These are phyloP conservation scores for Andrena trimmerana DNA, from an alignment of 2,888 invertebrate genomes.

Conservation along the genomic window DNA sequence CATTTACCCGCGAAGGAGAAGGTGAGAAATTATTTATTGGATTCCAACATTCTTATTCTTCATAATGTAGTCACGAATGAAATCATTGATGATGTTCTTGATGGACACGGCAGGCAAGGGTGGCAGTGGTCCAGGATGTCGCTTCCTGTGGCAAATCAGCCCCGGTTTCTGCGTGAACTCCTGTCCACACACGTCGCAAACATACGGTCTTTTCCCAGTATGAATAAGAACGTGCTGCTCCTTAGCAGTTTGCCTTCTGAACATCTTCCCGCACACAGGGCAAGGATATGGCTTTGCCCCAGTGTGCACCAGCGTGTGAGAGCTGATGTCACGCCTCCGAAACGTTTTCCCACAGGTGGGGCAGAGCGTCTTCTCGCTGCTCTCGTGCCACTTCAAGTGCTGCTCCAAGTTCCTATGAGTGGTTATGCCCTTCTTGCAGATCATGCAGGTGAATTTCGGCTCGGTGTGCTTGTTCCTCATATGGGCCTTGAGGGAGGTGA, in stretches of 20 bases:
- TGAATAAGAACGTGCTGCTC: slow-evolving; percentile 77
- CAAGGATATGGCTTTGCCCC: slow-evolving; percentile 77
- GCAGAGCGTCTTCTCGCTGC: slow-evolving; percentile 72
- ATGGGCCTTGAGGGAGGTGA: slow-evolving; percentile 74
- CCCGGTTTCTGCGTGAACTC: slow-evolving; percentile 76
- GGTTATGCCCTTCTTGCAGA: slow-evolving; percentile 75
- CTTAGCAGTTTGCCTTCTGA: slow-evolving; percentile 66
- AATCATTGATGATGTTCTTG: slow-evolving; percentile 71
- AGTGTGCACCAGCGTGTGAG: slow-evolving; percentile 77
- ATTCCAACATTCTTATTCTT: slow-evolving; percentile 64
- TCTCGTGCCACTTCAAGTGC: slow-evolving; percentile 74
- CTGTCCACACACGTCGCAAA: slow-evolving; percentile 76
- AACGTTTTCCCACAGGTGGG: slow-evolving; percentile 76
- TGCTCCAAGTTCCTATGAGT: slow-evolving; percentile 71
- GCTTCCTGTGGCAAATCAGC: slow-evolving; percentile 74
- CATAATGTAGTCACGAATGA: slow-evolving; percentile 69
- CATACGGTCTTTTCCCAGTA: slow-evolving; percentile 74
- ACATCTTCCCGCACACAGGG: slow-evolving; percentile 73
- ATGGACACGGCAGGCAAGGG: slow-evolving; percentile 73
- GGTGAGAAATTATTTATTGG: slow-evolving; percentile 42
- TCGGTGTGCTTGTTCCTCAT: slow-evolving; percentile 74
- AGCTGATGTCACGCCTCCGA: slow-evolving; percentile 72
- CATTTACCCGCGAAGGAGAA: too few species aligned
- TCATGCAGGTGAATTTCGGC: slow-evolving; percentile 68
- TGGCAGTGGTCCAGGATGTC: slow-evolving; percentile 76